phyloP scores from a whole-genome alignment of 2,888 invertebrate genomes.

The Phortica okadai region DNA sequence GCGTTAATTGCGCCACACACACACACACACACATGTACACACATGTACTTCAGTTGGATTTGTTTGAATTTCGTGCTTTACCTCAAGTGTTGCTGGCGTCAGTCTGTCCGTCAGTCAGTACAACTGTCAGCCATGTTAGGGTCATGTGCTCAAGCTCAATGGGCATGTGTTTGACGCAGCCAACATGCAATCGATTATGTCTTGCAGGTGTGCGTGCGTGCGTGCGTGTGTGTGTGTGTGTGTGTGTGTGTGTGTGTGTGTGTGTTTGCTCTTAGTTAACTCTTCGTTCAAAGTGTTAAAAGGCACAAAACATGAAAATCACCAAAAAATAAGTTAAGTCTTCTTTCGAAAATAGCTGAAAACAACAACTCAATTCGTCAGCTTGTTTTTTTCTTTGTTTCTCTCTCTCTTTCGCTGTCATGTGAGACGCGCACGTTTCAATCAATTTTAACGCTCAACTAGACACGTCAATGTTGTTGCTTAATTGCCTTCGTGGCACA shows the following conservation, averaged over 20 bases:
- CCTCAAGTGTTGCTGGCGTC: conserved; percentile 24
- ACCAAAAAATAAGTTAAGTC: conserved; percentile 2
- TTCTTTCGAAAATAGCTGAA: not conserved
- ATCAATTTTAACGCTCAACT: conserved; percentile 64
- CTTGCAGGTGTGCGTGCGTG: not conserved
- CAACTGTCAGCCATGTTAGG: not conserved
- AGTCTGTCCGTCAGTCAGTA: not conserved
- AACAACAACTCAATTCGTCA: conserved; percentile 18
- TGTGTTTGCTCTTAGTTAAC: not conserved
- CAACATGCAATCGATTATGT: no score
- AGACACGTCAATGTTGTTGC: conserved; percentile 68
- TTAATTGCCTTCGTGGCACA: conserved; percentile 58
- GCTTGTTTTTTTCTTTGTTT: not conserved
- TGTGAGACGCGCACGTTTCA: conserved; percentile 63
- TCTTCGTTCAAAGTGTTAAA: conserved; percentile 25
- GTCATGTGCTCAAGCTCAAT: conserved; percentile 21
- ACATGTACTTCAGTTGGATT: not conserved
- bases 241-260: not conserved
- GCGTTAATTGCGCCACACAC: conserved; percentile 61
- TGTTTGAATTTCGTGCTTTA: not conserved
- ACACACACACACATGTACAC: conserved; percentile 5
- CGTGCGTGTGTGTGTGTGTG: not conserved
- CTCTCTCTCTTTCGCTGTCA: not conserved
- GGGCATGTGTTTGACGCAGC: not conserved
- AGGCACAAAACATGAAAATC: not conserved